Evolutionary conservation across 1,140 invertebrate species (phyloP).

Genomic region (Cepaea nemoralis): DNA sequence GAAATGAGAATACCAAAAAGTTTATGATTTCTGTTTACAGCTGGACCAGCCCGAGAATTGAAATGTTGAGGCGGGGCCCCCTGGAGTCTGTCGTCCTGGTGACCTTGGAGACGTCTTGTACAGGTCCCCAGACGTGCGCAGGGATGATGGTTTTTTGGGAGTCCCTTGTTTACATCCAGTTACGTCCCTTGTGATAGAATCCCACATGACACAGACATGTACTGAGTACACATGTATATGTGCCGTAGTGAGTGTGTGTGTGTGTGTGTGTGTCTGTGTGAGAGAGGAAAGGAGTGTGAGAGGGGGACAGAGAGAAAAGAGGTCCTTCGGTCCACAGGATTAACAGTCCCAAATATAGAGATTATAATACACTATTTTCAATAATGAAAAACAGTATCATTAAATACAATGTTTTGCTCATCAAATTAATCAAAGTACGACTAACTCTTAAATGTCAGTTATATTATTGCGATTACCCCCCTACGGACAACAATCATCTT

Average conservation of each 20-base stretch:
- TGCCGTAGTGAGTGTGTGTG: not conserved
- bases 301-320: too few relatives aligned
- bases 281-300: constrained; percentile 25
- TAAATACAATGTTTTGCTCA: too few relatives aligned
- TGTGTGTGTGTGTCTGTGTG: not conserved
- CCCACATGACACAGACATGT: too few relatives aligned
- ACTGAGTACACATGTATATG: too few relatives aligned
- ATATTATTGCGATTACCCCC: too few relatives aligned
- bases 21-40: not conserved
- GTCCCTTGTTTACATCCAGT: not conserved
- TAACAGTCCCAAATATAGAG: too few relatives aligned
- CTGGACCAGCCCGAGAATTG: not conserved
- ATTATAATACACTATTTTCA: too few relatives aligned
- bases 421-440: too few relatives aligned
- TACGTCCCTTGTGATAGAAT: not conserved
- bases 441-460: too few relatives aligned
- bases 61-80: not conserved
- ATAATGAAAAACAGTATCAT: too few relatives aligned
- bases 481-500: too few relatives aligned
- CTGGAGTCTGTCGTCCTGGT: not conserved
- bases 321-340: too few relatives aligned
- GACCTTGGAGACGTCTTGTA: not conserved
- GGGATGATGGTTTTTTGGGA: not conserved
- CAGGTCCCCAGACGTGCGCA: not conserved
- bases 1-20: not conserved